Percentiles rank a stretch among this genome's conserved stretches.
Conservation (phyloP, 1,140 invertebrate genomes). For the Oppia nitens region DNA sequence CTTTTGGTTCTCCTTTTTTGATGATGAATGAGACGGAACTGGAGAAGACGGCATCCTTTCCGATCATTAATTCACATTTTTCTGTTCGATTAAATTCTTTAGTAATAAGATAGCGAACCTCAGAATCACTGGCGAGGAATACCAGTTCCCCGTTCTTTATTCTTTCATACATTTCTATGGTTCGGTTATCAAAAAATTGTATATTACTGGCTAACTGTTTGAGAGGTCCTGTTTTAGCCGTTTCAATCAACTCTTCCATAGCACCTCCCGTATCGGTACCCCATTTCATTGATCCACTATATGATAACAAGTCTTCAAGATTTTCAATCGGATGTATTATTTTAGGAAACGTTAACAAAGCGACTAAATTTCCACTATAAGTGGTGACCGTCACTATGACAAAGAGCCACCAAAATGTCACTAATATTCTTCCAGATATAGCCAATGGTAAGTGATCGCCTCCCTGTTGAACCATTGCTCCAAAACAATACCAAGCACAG, state of each 20-base stretch:
- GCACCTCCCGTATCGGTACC: constrained; percentile 32
- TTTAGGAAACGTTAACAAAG: constrained; percentile 78
- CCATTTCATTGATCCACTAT: constrained; percentile 43
- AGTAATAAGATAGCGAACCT: constrained; percentile 18
- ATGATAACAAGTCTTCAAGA: constrained; percentile 46
- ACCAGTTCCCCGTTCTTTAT: constrained; percentile 9
- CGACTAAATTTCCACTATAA: constrained; percentile 79
- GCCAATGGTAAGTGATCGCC: constrained; percentile 63
- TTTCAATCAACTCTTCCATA: constrained; percentile 12
- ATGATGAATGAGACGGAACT: constrained; percentile 28
- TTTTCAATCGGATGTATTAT: constrained; percentile 56
- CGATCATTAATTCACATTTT: constrained; percentile 27
- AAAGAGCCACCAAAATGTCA: constrained; percentile 82
- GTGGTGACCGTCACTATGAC: constrained; percentile 70
- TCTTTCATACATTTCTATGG: constrained; percentile 11
- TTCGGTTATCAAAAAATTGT: constrained; percentile 7
- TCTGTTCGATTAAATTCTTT: constrained; percentile 17
- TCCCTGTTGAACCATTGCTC: constrained; percentile 74
- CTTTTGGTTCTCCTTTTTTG: not conserved
- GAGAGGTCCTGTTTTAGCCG: not conserved
- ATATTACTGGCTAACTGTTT: constrained; percentile 12
- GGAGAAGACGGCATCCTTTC: constrained; percentile 55
- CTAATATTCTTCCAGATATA: constrained; percentile 66
- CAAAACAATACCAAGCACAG: constrained; percentile 67
- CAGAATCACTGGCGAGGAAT: constrained; percentile 12